Base-by-base conservation (phyloP, 2,113 vertebrate species). In the Panthera tigris region DNA sequence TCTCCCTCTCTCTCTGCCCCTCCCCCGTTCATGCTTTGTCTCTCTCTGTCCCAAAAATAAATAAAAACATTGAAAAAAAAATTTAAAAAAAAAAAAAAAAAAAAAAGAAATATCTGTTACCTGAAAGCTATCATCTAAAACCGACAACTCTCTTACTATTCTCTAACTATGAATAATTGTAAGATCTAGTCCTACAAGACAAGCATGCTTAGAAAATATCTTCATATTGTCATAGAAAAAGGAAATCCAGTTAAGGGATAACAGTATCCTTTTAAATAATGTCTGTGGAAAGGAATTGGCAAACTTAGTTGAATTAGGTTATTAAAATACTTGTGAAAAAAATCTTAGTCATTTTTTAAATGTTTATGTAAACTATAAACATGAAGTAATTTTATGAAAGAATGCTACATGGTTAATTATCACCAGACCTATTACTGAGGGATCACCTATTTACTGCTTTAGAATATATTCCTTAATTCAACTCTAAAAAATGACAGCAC, bases 311-410 rank as follows among this genome's bases (percentile, higher is more conserved):
- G 92, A 63, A 71, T 82, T 57, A 55, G 19, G n/a, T 71, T 92
- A 76, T 52, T 45, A 78, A 94, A 78, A 36, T 61, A 73, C 6
- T 41, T 25, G 4, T 50, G 29, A 16, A 69, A 45, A 45, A 61
- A 63, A 50, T 7, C 55, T 63, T 63, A 71, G 41, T 85, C 85
- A 18, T 31, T 52, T 89, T 71, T 83, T 29, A 89, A 88, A 82
- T 41, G 2, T 85, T 4, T 71, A 57, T 79, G 15, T 68, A 55
- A 83, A 69, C 4, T 41, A 68, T 45, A 81, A 89, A 61, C 73
- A 29, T 73, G 79, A 95, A 74, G n/a, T 91, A 68, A 92, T 41
- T 81, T 92, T 78, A 94, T 16, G 12, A 50, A 79, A 95, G 81
- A 88, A 50, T 41, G 39, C 23, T 63, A n/a, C 21, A 69, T 33